Base-by-base conservation (phyloP, 2,797 vertebrate species). In the Amphiprion clarkii region DNA sequence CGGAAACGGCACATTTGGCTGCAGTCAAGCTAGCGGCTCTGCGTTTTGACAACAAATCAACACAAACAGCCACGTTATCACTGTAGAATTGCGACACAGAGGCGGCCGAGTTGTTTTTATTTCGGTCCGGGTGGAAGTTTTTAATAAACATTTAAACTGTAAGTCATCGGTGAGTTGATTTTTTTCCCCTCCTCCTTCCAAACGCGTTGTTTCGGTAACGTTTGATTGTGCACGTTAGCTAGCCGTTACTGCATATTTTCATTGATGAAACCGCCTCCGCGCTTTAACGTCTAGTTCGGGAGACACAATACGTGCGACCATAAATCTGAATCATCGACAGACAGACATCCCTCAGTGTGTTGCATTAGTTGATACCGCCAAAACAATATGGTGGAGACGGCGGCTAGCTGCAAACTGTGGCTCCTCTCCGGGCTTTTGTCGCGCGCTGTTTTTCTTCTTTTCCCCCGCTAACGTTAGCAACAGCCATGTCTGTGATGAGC, bases 81-180 rank as follows among this genome's bases (percentile, higher is more conserved):
- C 54, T 2, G 6, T 2, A 3, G 0, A 1, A 39, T 0, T 13
- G 25, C 14, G 6, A 64, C 11, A 1, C 33, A 23, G 3, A 33
- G 10, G 8, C 54, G 2, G 0, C 1, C 58, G 31, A n/a, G 63
- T 53, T 49, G 19, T 72, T 55, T 71, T 61, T 2, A 65, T 44
- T 57, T 77, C 29, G 48, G n/a, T 12, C 21, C 68, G 46, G 64
- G 62, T 4, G 36, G 74, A 64, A 66, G 25, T 70, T 65, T 33
- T 19, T 63, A 53, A 74, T 33, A 33, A 66, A 4, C n/a, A 17
- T 49, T 59, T 54, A 49, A 44, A 67, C n/a, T 79, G 46, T 74
- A 60, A 81, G 44, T 76, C 51, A 78, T 65, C 62, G 92, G 93
- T 94, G 90, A 94, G 93, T 93, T 83, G 39, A 68, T 53, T 64